Evolutionary conservation across 2,113 vertebrate species (phyloP).

Genomic region (Xenopus borealis): DNA sequence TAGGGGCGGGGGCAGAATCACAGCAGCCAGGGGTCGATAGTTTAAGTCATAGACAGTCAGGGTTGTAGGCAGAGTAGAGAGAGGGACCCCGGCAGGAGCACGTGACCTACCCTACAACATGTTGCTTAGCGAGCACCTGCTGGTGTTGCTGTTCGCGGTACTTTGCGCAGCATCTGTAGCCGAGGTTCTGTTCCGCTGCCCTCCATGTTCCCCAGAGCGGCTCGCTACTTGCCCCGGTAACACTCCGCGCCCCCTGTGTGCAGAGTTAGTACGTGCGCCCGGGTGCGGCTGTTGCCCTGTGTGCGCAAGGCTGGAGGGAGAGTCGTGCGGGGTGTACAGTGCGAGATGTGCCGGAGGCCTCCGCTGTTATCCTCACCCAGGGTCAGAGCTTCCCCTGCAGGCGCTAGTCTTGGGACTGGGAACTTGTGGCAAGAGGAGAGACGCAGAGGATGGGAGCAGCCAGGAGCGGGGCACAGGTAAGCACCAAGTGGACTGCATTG

Average conservation of each 20-base stretch:
- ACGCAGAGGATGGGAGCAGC: slow-evolving; percentile 55
- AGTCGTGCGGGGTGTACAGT: slow-evolving; percentile 94
- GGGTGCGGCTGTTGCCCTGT: slow-evolving; percentile 98
- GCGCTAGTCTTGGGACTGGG: slow-evolving; percentile 82
- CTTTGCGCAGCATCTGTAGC: slow-evolving; percentile 38
- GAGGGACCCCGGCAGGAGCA: too few species aligned
- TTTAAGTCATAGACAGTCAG: too few species aligned
- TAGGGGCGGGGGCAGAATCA: too few species aligned
- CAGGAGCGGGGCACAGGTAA: slow-evolving; percentile 61
- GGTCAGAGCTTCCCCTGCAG: slow-evolving; percentile 77
- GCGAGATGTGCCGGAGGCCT: slow-evolving; percentile 88
- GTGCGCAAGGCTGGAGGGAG: slow-evolving; percentile 89
- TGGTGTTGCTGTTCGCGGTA: not conserved
- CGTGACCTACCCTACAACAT: not conserved
- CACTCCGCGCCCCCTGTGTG: slow-evolving; percentile 56
- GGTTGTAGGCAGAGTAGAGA: too few species aligned
- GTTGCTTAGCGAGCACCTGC: not conserved
- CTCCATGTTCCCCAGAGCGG: slow-evolving; percentile 72
- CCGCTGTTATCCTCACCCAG: slow-evolving; percentile 72
- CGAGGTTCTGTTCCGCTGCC: slow-evolving; percentile 83
- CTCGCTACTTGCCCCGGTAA: slow-evolving; percentile 62
- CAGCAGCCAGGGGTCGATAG: too few species aligned
- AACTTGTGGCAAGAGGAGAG: slow-evolving; percentile 71
- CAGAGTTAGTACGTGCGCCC: slow-evolving; percentile 88
- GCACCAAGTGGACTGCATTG: slow-evolving; percentile 10